These are phyloP conservation scores for Dexiosoma caninum DNA, from an alignment of 2,888 invertebrate genomes.

Conservation along the genomic window DNA sequence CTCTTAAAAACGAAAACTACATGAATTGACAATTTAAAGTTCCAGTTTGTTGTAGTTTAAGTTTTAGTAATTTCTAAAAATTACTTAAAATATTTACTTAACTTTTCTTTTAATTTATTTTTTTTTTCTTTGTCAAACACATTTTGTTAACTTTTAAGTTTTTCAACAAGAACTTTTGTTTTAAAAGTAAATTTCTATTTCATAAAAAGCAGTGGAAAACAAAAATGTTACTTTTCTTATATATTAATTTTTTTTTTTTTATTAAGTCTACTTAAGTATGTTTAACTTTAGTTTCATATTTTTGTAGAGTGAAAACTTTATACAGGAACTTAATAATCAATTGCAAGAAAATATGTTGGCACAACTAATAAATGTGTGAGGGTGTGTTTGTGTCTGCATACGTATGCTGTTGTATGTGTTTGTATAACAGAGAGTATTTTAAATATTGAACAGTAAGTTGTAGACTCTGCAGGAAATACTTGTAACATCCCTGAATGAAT, in stretches of 20 bases:
- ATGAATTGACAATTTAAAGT: too few relatives aligned
- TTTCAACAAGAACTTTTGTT: slow-evolving; percentile 19
- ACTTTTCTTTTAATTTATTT: slow-evolving; percentile 9
- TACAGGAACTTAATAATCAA: slow-evolving; percentile 59
- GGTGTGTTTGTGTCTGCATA: background rate
- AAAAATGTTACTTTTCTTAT: background rate
- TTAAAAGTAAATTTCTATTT: slow-evolving; percentile 24
- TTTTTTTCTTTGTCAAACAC: background rate
- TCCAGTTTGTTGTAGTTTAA: too few relatives aligned
- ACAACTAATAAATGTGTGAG: background rate
- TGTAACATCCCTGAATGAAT: slow-evolving; percentile 15
- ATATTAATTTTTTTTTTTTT: slow-evolving; percentile 19
- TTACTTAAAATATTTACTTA: slow-evolving; percentile 45
- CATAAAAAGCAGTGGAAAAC: slow-evolving; percentile 1
- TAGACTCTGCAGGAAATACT: slow-evolving; percentile 25
- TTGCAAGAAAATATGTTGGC: slow-evolving; percentile 57
- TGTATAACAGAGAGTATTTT: background rate
- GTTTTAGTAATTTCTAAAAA: background rate
- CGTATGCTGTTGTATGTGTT: background rate
- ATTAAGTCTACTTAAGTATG: slow-evolving; percentile 55
- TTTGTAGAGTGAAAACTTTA: slow-evolving; percentile 47
- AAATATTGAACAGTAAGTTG: slow-evolving; percentile 30
- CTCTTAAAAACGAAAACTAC: too few relatives aligned
- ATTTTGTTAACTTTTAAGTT: slow-evolving; percentile 25
- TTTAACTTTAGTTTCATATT: slow-evolving; percentile 61